A percentile compares a stretch with the other conserved stretches of the same genome.
phyloP scores from a whole-genome alignment of 1,140 invertebrate genomes.

The Drosophila orena region DNA sequence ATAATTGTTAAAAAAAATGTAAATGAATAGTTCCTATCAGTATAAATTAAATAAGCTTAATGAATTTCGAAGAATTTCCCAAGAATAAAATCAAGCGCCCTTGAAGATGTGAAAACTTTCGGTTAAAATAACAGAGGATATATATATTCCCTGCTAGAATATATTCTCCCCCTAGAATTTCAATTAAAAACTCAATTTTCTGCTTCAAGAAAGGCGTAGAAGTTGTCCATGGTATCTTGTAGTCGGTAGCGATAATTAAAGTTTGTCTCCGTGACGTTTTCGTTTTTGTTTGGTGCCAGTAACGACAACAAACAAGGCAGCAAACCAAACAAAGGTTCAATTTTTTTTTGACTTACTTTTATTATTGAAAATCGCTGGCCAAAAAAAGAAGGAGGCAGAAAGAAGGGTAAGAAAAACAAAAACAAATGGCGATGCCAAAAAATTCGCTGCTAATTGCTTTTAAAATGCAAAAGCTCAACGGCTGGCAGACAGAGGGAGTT shows the following conservation, averaged over 20 bases:
- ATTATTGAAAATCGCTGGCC: slow-evolving; percentile 71
- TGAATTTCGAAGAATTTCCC: too few relatives aligned
- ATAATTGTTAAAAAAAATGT: too few relatives aligned
- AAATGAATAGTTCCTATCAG: too few relatives aligned
- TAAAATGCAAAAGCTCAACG: slow-evolving; percentile 75
- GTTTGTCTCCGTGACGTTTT: slow-evolving; percentile 1
- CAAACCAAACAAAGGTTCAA: slow-evolving; percentile 32
- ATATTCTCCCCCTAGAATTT: slow-evolving; percentile 3
- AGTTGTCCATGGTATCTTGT: slow-evolving; percentile 15
- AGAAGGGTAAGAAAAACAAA: slow-evolving; percentile 57
- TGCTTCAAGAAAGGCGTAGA: not conserved
- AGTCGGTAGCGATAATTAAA: slow-evolving; percentile 32
- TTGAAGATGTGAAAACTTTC: too few relatives aligned
- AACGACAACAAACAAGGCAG: slow-evolving; percentile 40
- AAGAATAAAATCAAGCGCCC: too few relatives aligned
- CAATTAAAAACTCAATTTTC: slow-evolving; percentile 47
- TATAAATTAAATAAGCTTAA: too few relatives aligned
- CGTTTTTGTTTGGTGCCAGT: slow-evolving; percentile 29
- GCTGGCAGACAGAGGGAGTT: slow-evolving; percentile 17
- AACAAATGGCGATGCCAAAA: slow-evolving; percentile 64
- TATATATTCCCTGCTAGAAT: not conserved
- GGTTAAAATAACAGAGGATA: not conserved
- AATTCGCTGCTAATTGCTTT: slow-evolving; percentile 82
- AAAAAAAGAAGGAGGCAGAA: slow-evolving; percentile 17
- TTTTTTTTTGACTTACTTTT: slow-evolving; percentile 60